Evolutionary conservation across 2,888 invertebrate genomes (phyloP).

Genomic region (Neoascia interrupta): DNA sequence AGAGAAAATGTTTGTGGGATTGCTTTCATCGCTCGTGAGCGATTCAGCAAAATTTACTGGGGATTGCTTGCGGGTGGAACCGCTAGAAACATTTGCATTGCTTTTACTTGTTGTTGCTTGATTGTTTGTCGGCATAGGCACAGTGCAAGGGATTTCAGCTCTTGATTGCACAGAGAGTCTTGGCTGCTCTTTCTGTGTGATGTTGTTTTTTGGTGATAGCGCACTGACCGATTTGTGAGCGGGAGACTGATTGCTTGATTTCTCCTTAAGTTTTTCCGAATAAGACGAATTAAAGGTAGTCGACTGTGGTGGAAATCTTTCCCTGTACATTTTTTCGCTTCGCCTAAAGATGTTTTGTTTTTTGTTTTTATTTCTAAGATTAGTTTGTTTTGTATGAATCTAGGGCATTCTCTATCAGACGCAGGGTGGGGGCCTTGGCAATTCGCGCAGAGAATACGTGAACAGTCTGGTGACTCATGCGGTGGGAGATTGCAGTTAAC

Average conservation of each 20-base stretch:
- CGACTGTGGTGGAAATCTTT: neutral
- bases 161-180: too few species aligned
- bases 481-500: neutral
- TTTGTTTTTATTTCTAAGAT: slow-evolving; percentile 17
- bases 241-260: neutral
- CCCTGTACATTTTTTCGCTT: neutral
- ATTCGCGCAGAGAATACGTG: slow-evolving; percentile 6
- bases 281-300: neutral
- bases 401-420: neutral
- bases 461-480: neutral
- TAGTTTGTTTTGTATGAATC: slow-evolving; percentile 2
- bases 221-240: neutral
- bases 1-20: too few species aligned
- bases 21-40: too few species aligned
- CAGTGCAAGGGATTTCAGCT: too few species aligned
- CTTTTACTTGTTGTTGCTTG: too few species aligned
- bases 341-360: neutral
- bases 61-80: too few species aligned
- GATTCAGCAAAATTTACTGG: too few species aligned
- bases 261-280: neutral
- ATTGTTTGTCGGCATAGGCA: too few species aligned
- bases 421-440: neutral
- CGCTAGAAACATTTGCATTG: too few species aligned
- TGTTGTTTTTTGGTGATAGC: too few species aligned
- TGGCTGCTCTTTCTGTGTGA: too few species aligned